Evolutionary conservation across 2,113 vertebrate genomes (phyloP), one percentile per base, ranked within the genome.

Genomic region (Shinisaurus crocodilurus): DNA sequence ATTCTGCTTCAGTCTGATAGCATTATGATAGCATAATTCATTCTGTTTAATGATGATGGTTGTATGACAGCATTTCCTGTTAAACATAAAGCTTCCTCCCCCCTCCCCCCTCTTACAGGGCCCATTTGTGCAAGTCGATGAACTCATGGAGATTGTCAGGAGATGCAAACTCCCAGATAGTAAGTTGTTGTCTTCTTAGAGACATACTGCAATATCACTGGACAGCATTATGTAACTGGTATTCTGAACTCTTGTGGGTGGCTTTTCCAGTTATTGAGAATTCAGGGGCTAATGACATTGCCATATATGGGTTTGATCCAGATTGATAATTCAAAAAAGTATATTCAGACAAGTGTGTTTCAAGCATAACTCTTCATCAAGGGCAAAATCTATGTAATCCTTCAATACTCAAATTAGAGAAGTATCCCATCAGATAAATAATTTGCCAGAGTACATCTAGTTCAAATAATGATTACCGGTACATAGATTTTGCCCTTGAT

Each of bases 101-200:
- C n/a, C 23, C 87, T 50, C 82, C 84, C 29, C 85, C 65, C 2
- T 88, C 63, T 65, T 90, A 88, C 91, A 99, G 99, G 99, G 99
- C 94, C 99, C 99, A 16, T 99, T 99, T 97, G 99, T 99, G 82
- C 98, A 99, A 97, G 99, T 99, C 93, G 99, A 99, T 97, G 99
- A 99, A 96, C 95, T 99, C 94, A 98, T 99, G 97, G 99, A 99
- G 96, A 97, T 98, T 94, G 98, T 99, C 88, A 98, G 99, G 97
- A 98, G 98, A 98, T 99, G 98, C 97, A 98, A 98, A 93, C 97
- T 99, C 94, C 99, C 99, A 95, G 98, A 99, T 45, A 98, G 99
- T 99, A 98, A 98, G 99, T 18, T 92, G 65, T 57, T 74, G 9
- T 82, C 77, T 29, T 25, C 7, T 57, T 74, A 34, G 60, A 63